phyloP scores from a whole-genome alignment of 2,888 invertebrate species.

The Penaeus monodon region DNA sequence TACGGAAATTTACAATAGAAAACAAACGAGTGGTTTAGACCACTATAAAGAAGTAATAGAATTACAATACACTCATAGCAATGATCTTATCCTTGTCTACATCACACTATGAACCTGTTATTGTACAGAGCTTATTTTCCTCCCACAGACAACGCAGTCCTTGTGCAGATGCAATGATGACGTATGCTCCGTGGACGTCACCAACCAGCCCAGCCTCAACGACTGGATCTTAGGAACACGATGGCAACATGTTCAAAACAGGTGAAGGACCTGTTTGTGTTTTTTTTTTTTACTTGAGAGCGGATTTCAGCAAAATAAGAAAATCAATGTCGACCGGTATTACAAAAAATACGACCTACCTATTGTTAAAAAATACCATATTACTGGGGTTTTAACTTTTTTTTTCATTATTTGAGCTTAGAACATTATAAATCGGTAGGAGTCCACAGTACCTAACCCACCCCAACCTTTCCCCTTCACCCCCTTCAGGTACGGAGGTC shows the following conservation, averaged over 20 bases:
- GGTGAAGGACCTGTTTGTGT: conserved; percentile 63
- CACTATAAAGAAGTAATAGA: too few species aligned
- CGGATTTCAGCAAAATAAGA: too few species aligned
- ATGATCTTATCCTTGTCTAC: neutral
- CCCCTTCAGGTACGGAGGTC: conserved; percentile 30
- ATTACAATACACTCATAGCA: too few species aligned
- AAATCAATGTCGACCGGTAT: too few species aligned
- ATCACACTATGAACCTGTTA: neutral
- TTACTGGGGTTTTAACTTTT: too few species aligned
- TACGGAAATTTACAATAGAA: too few species aligned
- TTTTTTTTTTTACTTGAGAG: too few species aligned
- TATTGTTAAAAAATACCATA: too few species aligned
- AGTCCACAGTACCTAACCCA: neutral
- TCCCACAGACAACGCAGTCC: conserved; percentile 7
- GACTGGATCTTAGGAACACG: conserved; percentile 68
- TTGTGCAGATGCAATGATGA: conserved; percentile 16
- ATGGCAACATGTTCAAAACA: conserved; percentile 66
- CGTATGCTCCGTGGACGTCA: conserved; percentile 43
- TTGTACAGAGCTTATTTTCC: neutral
- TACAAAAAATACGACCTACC: too few species aligned
- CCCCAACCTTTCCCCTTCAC: neutral
- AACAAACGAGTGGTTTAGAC: too few species aligned
- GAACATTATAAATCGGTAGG: too few species aligned
- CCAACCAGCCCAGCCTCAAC: conserved; percentile 28
- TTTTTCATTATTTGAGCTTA: too few species aligned